Percentiles rank a stretch among this genome's conserved stretches.
These are phyloP conservation scores for Bolinopsis microptera DNA, from an alignment of 37 sponge, comb jelly and placozoan species.

Conservation along the genomic window DNA sequence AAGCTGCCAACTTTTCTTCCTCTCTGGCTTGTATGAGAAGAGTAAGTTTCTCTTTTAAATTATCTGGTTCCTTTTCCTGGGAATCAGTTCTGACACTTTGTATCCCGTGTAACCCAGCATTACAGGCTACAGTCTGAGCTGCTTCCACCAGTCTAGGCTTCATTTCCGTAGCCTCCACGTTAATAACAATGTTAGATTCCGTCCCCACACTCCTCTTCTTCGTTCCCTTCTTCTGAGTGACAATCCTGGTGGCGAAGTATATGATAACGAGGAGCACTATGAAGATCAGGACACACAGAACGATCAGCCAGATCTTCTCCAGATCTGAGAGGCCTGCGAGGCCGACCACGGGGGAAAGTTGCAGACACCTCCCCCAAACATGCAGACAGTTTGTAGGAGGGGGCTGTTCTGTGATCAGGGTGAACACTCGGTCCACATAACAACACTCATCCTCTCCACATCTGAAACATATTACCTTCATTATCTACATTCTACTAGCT, in stretches of 20 bases:
- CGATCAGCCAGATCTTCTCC: slow-evolving; percentile 37
- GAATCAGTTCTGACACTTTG: neutral
- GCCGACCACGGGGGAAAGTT: neutral
- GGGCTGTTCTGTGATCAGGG: neutral
- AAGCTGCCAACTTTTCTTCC: slow-evolving; percentile 28
- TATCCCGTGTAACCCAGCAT: neutral
- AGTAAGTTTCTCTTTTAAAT: slow-evolving; percentile 7
- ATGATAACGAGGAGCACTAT: slow-evolving; percentile 8
- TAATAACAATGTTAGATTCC: neutral
- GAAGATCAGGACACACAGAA: slow-evolving; percentile 22
- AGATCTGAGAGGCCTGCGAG: neutral
- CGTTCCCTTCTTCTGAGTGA: neutral
- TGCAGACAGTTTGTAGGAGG: neutral
- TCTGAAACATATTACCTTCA: neutral
- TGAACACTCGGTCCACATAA: slow-evolving; percentile 8
- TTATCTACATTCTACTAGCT: neutral
- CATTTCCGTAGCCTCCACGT: neutral
- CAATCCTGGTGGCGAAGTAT: neutral
- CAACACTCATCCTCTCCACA: neutral
- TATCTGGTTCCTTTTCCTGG: neutral
- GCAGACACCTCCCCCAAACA: neutral
- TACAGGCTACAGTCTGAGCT: neutral
- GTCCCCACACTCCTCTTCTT: neutral
- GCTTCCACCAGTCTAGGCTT: neutral
- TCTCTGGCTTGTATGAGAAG: neutral